These are phyloP conservation scores for Molossus alvarezi DNA, from an alignment of 2,797 vertebrate species.

Conservation along the genomic window DNA sequence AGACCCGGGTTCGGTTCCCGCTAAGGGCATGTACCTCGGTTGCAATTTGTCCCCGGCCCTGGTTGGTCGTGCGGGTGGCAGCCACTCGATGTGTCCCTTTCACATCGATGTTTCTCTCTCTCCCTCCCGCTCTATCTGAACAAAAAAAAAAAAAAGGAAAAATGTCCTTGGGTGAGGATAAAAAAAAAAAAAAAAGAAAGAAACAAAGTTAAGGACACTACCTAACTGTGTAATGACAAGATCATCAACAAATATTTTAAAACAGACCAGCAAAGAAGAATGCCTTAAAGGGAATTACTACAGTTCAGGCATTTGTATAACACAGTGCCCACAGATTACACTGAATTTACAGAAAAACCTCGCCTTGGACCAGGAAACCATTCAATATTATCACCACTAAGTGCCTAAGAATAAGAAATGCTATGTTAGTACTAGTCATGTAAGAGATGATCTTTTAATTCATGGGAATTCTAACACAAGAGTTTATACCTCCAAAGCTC, in stretches of 20 bases:
- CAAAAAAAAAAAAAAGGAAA: too few relatives aligned
- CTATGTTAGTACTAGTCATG: neutral
- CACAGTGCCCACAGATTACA: neutral
- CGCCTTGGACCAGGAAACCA: neutral
- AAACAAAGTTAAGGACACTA: conserved; percentile 38
- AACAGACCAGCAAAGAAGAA: neutral
- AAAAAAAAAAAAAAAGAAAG: neutral
- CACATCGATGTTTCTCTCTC: too few relatives aligned
- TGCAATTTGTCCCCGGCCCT: too few relatives aligned
- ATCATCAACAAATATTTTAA: conserved; percentile 53
- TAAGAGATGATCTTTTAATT: neutral
- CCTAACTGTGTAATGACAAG: neutral
- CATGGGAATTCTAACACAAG: neutral
- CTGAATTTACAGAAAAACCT: neutral
- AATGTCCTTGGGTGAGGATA: too few relatives aligned
- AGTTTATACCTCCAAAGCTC: neutral
- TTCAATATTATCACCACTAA: neutral
- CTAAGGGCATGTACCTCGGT: too few relatives aligned
- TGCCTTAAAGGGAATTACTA: neutral
- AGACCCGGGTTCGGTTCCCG: too few relatives aligned
- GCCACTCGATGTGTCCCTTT: too few relatives aligned
- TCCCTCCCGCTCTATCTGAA: too few relatives aligned
- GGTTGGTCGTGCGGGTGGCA: too few relatives aligned
- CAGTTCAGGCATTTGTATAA: neutral
- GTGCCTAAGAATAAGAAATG: neutral